Percentiles rank a stretch among this genome's conserved stretches.
These are phyloP conservation scores for Otocyon megalotis DNA, from an alignment of 2,113 vertebrate genomes.

Conservation along the genomic window DNA sequence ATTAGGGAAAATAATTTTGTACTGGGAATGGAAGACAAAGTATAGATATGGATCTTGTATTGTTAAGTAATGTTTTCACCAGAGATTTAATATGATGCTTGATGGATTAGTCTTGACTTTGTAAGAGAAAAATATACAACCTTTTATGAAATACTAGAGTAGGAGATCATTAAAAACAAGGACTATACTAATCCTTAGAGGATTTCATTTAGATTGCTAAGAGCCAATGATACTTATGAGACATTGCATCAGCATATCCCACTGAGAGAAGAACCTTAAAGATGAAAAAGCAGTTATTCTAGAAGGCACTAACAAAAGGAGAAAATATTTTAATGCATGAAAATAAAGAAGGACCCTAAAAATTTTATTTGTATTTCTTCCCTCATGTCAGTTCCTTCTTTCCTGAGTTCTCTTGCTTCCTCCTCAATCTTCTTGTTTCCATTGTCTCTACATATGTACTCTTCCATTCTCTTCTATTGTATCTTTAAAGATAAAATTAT, in stretches of 20 bases:
- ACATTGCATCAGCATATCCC: neutral
- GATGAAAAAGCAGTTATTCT: constrained; percentile 34
- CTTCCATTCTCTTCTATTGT: neutral
- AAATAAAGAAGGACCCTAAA: neutral
- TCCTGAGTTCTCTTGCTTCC: neutral
- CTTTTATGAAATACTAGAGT: neutral
- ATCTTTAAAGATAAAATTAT: constrained; percentile 25
- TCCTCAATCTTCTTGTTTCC: neutral
- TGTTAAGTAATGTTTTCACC: neutral
- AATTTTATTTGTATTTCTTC: neutral
- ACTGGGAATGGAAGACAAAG: neutral
- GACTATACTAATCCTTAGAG: neutral
- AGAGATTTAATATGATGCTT: neutral
- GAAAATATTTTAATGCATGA: neutral
- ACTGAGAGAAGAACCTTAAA: neutral
- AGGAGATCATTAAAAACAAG: neutral
- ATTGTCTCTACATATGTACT: neutral
- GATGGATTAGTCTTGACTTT: neutral
- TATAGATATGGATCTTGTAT: neutral
- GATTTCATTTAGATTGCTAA: neutral
- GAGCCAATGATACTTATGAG: neutral
- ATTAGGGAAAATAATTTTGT: neutral
- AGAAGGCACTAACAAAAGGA: neutral
- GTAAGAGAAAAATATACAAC: constrained; percentile 5
- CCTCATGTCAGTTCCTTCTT: neutral